Conservation (phyloP, 1,140 invertebrate genomes). For the Pristionchus pacificus region DNA sequence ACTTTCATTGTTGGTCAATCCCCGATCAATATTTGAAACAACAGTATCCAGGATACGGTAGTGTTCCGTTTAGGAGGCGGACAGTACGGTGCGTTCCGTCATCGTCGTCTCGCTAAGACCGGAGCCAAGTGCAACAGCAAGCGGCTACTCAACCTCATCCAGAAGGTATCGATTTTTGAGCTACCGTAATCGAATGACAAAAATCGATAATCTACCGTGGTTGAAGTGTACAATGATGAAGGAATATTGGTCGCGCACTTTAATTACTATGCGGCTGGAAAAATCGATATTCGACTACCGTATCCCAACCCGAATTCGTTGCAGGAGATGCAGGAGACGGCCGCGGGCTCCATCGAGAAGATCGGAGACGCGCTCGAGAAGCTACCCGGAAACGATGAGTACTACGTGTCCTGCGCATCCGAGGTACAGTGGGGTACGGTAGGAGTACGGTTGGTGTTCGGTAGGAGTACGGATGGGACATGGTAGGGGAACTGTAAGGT, state of each 20-base stretch:
- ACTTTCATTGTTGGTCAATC: too few species aligned
- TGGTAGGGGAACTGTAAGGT: too few species aligned
- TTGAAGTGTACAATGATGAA: too few species aligned
- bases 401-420: neutral
- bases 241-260: too few species aligned
- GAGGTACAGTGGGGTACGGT: too few species aligned
- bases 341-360: neutral
- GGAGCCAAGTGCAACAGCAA: neutral
- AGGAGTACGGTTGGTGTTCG: too few species aligned
- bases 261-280: too few species aligned
- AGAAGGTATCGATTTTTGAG: neutral
- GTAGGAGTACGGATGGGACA: too few species aligned
- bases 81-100: neutral
- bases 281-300: neutral
- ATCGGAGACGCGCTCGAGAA: neutral
- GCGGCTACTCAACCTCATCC: neutral
- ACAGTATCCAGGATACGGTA: neutral
- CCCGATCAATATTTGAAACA: too few species aligned
- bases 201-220: too few species aligned
- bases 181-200: too few species aligned
- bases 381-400: neutral
- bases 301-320: neutral
- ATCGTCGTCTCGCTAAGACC: neutral
- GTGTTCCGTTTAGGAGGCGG: neutral
- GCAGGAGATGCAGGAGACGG: neutral